phyloP scores from a whole-genome alignment of 2,888 invertebrate species.

The Pterobdella sp. region DNA sequence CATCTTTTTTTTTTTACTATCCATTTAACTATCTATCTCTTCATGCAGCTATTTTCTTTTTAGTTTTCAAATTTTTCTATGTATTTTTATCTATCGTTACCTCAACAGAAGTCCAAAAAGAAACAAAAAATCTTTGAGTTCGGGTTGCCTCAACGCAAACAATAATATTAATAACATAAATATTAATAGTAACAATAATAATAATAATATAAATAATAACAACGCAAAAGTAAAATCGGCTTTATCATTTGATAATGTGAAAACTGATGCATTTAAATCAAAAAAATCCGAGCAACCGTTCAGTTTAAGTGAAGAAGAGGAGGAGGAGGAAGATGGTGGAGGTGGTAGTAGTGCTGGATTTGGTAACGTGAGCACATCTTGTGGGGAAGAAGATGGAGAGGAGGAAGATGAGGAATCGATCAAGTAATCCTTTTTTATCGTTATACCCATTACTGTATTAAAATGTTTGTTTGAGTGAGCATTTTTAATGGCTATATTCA shows the following conservation, averaged over 20 bases:
- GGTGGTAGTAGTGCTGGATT: conserved; percentile 9
- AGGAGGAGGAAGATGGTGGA: not conserved
- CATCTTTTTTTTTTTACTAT: not conserved
- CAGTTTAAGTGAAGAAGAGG: conserved; percentile 1
- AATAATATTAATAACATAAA: not conserved
- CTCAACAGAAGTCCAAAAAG: not conserved
- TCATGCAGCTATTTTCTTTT: not conserved
- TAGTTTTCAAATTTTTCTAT: not conserved
- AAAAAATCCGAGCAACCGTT: not conserved
- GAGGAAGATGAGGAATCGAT: conserved; percentile 10
- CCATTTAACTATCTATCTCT: not conserved
- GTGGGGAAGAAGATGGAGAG: not conserved
- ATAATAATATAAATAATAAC: not conserved
- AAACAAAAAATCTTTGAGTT: not conserved
- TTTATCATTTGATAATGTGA: not conserved
- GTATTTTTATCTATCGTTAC: too few species aligned
- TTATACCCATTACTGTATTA: too few species aligned
- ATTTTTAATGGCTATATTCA: too few species aligned
- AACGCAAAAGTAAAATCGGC: not conserved
- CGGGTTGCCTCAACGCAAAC: conserved; percentile 5
- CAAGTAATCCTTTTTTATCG: too few species aligned
- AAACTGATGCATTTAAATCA: not conserved
- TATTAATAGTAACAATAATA: not conserved
- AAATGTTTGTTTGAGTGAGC: too few species aligned
- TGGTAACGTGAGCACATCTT: not conserved